A percentile compares a stretch with the other conserved stretches of the same genome.
phyloP scores from a whole-genome alignment of 1,140 invertebrate genomes.

The Prorops nasuta region DNA sequence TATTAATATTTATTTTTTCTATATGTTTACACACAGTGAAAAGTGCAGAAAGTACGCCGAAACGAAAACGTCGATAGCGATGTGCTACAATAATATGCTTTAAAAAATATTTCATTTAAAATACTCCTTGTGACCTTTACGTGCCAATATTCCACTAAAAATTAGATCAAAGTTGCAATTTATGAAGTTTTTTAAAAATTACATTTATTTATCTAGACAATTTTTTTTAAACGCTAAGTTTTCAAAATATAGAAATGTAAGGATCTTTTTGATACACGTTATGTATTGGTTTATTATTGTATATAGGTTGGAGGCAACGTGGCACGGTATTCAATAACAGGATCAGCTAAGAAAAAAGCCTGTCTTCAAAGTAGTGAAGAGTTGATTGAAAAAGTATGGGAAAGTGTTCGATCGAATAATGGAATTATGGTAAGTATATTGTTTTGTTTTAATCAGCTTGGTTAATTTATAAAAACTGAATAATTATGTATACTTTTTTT shows the following conservation, averaged over 20 bases:
- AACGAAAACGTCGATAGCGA: too few relatives aligned
- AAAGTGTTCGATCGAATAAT: conserved; percentile 87
- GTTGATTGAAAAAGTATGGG: conserved; percentile 88
- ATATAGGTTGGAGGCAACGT: conserved; percentile 63
- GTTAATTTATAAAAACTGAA: neutral
- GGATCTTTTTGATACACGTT: too few relatives aligned
- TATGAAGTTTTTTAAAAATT: too few relatives aligned
- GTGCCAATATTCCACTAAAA: too few relatives aligned
- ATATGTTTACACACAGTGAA: too few relatives aligned
- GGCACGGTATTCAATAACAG: conserved; percentile 63
- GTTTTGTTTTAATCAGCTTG: conserved; percentile 1
- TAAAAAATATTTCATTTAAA: too few relatives aligned
- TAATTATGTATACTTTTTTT: neutral
- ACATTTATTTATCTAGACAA: conserved; percentile 3
- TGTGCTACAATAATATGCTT: too few relatives aligned
- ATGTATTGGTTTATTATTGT: neutral
- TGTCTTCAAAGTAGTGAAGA: conserved; percentile 78
- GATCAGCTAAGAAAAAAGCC: conserved; percentile 72
- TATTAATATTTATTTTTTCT: too few relatives aligned
- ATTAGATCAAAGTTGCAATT: too few relatives aligned
- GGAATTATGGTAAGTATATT: conserved; percentile 82
- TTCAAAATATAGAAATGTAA: too few relatives aligned
- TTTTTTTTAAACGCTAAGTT: neutral
- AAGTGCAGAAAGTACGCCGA: too few relatives aligned
- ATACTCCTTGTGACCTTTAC: too few relatives aligned